These are phyloP conservation scores for Tiliacea aurago DNA, from an alignment of 2,888 invertebrate genomes.

Conservation along the genomic window DNA sequence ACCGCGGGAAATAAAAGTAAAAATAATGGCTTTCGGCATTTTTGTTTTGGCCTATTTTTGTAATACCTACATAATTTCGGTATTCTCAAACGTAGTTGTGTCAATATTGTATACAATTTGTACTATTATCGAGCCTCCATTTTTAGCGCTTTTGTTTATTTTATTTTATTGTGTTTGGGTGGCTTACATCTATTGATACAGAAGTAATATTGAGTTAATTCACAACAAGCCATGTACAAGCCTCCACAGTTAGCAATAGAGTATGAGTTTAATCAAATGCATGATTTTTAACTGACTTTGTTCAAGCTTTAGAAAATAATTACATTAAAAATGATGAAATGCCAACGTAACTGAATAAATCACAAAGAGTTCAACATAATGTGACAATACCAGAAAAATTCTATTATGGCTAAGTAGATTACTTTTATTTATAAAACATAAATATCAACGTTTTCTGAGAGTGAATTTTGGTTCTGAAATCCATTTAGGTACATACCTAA, in stretches of 20 bases:
- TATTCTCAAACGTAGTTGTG: not conserved
- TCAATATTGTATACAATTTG: not conserved
- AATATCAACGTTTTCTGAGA: constrained; percentile 22
- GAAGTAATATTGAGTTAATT: no score
- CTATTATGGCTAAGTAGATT: not conserved
- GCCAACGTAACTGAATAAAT: not conserved
- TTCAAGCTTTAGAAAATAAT: not conserved
- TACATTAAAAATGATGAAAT: not conserved
- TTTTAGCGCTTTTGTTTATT: not conserved
- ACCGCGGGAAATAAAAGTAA: constrained; percentile 14
- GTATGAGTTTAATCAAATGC: not conserved
- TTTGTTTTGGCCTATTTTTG: not conserved
- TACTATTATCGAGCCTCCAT: not conserved
- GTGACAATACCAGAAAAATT: constrained; percentile 4
- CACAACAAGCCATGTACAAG: no score
- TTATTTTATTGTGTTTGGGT: no score
- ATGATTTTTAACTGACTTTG: not conserved
- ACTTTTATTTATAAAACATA: constrained; percentile 6
- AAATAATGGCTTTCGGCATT: not conserved
- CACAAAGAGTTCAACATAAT: not conserved
- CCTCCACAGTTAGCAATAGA: no score
- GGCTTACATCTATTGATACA: no score
- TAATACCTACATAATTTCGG: not conserved
- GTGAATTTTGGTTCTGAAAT: constrained; percentile 18
- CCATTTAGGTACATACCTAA: constrained; percentile 8